These are phyloP conservation scores for Cyprinodon diabolis DNA, from an alignment of 2,797 vertebrate genomes.

Conservation along the genomic window DNA sequence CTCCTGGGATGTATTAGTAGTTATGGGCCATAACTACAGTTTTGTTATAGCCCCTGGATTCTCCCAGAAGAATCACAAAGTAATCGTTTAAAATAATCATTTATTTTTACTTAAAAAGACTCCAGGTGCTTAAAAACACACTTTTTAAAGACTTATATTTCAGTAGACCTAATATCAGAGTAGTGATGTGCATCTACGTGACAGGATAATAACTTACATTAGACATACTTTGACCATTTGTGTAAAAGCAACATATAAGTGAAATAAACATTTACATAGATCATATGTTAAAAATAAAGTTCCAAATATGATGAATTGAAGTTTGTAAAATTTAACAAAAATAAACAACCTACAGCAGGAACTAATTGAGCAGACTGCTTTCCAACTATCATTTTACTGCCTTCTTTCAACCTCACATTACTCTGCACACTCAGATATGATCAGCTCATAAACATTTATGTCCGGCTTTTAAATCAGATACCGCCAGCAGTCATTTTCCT, in stretches of 20 bases:
- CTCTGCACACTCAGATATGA: not conserved
- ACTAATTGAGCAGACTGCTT: slow-evolving; percentile 7
- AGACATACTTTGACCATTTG: not conserved
- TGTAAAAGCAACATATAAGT: not conserved
- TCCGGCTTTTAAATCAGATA: slow-evolving; percentile 15
- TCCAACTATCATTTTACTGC: not conserved
- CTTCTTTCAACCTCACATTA: slow-evolving; percentile 3
- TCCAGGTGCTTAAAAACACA: not conserved
- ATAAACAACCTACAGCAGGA: not conserved
- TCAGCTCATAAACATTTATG: slow-evolving; percentile 45
- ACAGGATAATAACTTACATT: not conserved
- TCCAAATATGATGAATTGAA: not conserved
- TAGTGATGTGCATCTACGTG: not conserved
- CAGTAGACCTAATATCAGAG: not conserved
- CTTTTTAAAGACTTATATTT: not conserved
- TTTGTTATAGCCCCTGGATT: not conserved
- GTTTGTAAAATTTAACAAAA: not conserved
- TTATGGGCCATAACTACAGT: not conserved
- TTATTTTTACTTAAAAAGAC: not conserved
- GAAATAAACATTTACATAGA: not conserved
- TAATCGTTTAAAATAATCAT: not conserved
- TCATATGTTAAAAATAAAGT: not conserved
- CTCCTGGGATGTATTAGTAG: not conserved
- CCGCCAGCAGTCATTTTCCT: slow-evolving; percentile 12
- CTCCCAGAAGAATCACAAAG: not conserved